Evolutionary conservation across 1,140 invertebrate genomes (phyloP), one percentile per base, ranked within the genome.

Genomic region (Elysia chlorotica): DNA sequence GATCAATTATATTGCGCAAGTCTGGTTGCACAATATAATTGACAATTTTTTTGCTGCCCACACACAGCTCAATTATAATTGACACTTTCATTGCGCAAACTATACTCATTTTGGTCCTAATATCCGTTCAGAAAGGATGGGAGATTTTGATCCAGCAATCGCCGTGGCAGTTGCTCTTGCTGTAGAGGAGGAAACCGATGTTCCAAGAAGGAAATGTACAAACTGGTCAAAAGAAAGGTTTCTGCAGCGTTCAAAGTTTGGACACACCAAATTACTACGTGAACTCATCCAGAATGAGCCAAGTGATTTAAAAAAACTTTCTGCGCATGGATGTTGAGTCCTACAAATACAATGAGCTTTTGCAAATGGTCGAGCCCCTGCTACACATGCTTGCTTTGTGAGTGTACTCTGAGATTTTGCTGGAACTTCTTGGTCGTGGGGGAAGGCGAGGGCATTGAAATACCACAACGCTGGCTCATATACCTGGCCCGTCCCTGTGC

Each of bases 401-500:
- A 17, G 56, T 17, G 56, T 59, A 30, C 56, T 59, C 56, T 25
- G 17, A 17, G 56, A 59, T 59, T 59, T 31, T 65, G 33, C 41
- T 30, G 33, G 62, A 17, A 33, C 28, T 35, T 65, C 25, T 35
- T 65, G 62, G 33, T 65, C 62, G 17, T 33, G 10, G 10, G 17
- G 33, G 33, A 65, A 65, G 17, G 33, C 6, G 14, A 65, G 25
- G 62, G 62, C 62, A 65, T 35, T 23, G 28, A 33, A 35, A 23
- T 65, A 65, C 62, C 62, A 28, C 33, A 65, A 17, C 5, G 62
- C 35, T 33, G 62, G 62, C 23, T 65, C 33, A 35, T 65, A 65
- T 4, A 65, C 25, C 17, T 65, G 28, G 33, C 35, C 62, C 14
- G 28, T 65, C 25, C 33, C 33, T 33, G 62, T 31, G 35, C 62